Base-by-base conservation (phyloP, 2,113 vertebrate species). In the Nycticebus coucang region DNA sequence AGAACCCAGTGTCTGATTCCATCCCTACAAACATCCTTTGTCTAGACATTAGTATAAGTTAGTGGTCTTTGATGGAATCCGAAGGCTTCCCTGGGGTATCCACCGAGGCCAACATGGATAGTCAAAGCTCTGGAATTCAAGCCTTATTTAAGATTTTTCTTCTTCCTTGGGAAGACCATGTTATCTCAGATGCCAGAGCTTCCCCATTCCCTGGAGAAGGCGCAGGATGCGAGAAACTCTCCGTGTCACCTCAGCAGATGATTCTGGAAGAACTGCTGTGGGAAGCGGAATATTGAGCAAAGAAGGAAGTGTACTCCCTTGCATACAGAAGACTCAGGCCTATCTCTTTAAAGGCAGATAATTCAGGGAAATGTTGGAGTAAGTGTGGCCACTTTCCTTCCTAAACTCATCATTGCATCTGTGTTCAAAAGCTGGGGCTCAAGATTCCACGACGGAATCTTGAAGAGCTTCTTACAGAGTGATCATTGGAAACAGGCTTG, bases 401-500 rank as follows among this genome's bases (percentile, higher is more conserved):
- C 88, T 90, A 66, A 88, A 55, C 53, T n/a, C 45, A 64, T 85
- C 35, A 3, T 22, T 7, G 41, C 64, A 2, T 68, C 33, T 66
- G 92, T 64, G 68, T 88, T 96, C 84, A 80, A 81, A 92, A 84
- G 22, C 14, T 15, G 59, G 37, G 13, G 60, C 55, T 84, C 82
- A 22, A 53, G 79, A n/a, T 35, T 77, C 89, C 83, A 37, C 55
- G 82, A 24, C 10, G 26, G 79, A 57, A 17, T 81, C 97, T 66
- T 6, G 0, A 64, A 84, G 74, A 66, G 90, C 18, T 45, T 33
- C 72, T 30, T 33, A 37, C 37, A 10, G 53, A 68, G 1, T 85
- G 50, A 95, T 97, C 97, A 97, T 95, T 97, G 97, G 92, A 96
- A 96, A 96, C 97, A 97, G 97, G 87, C 96, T n/a, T 1, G 17